phyloP scores from a whole-genome alignment of 2,113 vertebrate genomes.

The Xiphophorus hellerii region DNA sequence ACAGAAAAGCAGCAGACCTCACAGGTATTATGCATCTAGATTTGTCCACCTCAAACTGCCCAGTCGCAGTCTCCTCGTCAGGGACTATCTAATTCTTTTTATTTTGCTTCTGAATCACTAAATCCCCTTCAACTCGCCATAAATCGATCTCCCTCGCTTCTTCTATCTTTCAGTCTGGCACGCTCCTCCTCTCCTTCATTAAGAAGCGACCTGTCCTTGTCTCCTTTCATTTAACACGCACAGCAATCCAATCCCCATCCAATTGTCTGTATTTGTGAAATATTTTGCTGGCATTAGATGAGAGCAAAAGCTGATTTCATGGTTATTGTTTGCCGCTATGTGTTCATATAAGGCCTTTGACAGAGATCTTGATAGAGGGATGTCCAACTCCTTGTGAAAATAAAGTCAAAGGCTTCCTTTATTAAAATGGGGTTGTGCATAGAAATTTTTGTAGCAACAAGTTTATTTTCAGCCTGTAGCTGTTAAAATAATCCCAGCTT shows the following conservation, averaged over 20 bases:
- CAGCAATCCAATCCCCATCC: conserved; percentile 74
- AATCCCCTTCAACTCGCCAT: conserved; percentile 63
- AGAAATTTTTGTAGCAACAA: background rate
- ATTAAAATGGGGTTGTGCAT: background rate
- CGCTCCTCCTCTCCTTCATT: conserved; percentile 59
- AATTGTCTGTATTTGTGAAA: conserved; percentile 74
- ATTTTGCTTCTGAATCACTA: conserved; percentile 56
- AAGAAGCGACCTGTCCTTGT: conserved; percentile 63
- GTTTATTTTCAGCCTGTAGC: background rate
- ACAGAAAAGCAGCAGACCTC: conserved; percentile 31
- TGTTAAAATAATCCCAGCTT: background rate
- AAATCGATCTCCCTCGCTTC: conserved; percentile 58
- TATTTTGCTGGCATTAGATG: conserved; percentile 74
- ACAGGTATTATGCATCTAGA: conserved; percentile 10
- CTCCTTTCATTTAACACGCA: conserved; percentile 72
- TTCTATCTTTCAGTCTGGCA: conserved; percentile 47
- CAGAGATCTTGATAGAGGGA: conserved; percentile 38
- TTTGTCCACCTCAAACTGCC: conserved; percentile 8
- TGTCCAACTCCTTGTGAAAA: conserved; percentile 5
- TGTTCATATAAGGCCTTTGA: conserved; percentile 51
- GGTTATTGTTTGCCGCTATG: conserved; percentile 44
- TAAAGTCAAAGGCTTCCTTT: no score
- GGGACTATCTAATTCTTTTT: conserved; percentile 46
- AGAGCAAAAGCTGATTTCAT: conserved; percentile 48
- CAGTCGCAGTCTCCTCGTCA: conserved; percentile 35